Base-by-base conservation (phyloP, 2,888 invertebrate genomes). In the Creontiades dilutus region DNA sequence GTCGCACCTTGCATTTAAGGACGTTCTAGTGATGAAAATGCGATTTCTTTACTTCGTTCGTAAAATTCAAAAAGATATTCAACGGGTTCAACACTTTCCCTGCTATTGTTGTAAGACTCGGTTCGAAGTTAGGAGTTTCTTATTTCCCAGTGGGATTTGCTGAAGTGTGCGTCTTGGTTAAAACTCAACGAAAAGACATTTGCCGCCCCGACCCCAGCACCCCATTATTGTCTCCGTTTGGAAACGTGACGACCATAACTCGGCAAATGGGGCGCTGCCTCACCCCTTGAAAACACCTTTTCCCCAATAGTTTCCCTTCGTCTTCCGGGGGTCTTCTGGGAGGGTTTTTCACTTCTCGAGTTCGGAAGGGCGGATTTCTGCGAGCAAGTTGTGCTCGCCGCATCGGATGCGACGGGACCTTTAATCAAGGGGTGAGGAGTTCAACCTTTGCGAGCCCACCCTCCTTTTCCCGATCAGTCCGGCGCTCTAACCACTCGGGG, bases 201-300 rank as follows among this genome's bases (percentile, higher is more conserved):
- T 37, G 37, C 37, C 37, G 68, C 23, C 23, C 19, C 68, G 5
- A 23, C 19, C 68, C 23, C 23, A 23, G 68, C 12, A 27, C 68
- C 68, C 68, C 68, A 68, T 68, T 68, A 68, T 68, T 23, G 68
- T 68, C 68, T 0, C 23, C 3, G 68, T 68, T 68, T 23, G 68
- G 68, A 23, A 68, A 68, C 68, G 68, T 68, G 68, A 68, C 68
- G 23, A 68, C 68, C 68, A 68, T 68, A 68, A 68, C 68, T 68
- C 27, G 68, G 68, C n/a, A 16, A n/a, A 13, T 4, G 68, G 61
- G 16, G 11, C 68, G 11, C 19, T 23, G 68, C 23, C 68, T 2
- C 19, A 23, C 68, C 23, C 27, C 16, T n/a, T 7, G n/a, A 12
- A 0, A 23, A 68, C 68, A 68, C 68, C 68, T 68, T 52, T 52